Evolutionary conservation across 1,140 invertebrate genomes (phyloP).

Genomic region (Oscheius sp.): DNA sequence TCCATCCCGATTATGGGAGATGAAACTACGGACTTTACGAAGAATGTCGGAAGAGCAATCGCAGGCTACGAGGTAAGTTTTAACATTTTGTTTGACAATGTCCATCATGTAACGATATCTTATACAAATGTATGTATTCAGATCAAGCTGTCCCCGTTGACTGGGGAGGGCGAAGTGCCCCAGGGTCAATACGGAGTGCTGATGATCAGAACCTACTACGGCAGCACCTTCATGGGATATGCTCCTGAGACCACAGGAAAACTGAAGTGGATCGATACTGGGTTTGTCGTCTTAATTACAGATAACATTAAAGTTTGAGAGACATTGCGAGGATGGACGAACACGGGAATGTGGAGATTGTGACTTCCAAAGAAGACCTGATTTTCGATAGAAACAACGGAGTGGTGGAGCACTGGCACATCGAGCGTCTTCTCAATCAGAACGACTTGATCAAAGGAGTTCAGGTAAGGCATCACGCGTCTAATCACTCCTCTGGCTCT

Average conservation of each 20-base stretch:
- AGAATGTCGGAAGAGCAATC: conserved; percentile 49
- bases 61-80: conserved; percentile 52
- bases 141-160: conserved; percentile 19
- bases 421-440: conserved; percentile 50
- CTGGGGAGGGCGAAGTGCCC: conserved; percentile 19
- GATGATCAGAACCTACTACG: conserved; percentile 23
- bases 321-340: conserved; percentile 46
- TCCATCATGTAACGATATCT: not conserved
- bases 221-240: conserved; percentile 42
- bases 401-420: conserved; percentile 56
- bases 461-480: conserved; percentile 42
- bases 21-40: conserved; percentile 56
- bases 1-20: conserved; percentile 54
- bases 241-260: conserved; percentile 36
- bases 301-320: conserved; percentile 43
- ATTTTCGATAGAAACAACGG: conserved; percentile 51
- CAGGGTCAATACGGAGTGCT: conserved; percentile 42
- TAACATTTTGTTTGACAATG: conserved; percentile 4
- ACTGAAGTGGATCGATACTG: conserved; percentile 54
- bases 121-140: conserved; percentile 3
- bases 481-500: conserved; percentile 1
- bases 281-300: conserved; percentile 29
- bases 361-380: conserved; percentile 51
- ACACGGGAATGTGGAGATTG: conserved; percentile 58
- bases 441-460: conserved; percentile 51